A percentile compares a stretch with the other conserved stretches of the same genome.
Evolutionary conservation across 2,888 invertebrate species (phyloP).

Genomic region (Diploptera punctata): DNA sequence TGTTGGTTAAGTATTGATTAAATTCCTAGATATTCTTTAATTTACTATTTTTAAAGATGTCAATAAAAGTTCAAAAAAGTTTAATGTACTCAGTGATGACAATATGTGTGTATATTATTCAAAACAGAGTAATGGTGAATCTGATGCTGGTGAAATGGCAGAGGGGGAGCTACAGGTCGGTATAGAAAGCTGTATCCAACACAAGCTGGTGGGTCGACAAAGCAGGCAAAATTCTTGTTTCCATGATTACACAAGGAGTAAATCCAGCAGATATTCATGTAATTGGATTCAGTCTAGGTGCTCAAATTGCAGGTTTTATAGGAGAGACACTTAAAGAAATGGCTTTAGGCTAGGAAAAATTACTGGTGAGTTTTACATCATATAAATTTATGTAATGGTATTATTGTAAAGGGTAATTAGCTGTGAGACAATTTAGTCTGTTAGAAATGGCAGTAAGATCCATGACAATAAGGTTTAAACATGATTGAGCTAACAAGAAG

Average conservation of each 20-base stretch:
- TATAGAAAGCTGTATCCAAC: slow-evolving; percentile 63
- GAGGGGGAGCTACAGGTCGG: slow-evolving; percentile 61
- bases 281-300: slow-evolving; percentile 66
- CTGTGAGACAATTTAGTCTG: no score
- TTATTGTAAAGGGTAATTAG: no score
- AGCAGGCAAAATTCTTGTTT: slow-evolving; percentile 59
- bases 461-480: no score
- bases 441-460: no score
- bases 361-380: slow-evolving; percentile 60
- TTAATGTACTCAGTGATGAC: neutral
- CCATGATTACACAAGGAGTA: slow-evolving; percentile 58
- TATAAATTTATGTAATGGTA: no score
- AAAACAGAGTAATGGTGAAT: slow-evolving; percentile 61
- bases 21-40: neutral
- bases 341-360: slow-evolving; percentile 61
- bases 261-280: slow-evolving; percentile 58
- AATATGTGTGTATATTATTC: neutral
- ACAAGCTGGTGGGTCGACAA: slow-evolving; percentile 66
- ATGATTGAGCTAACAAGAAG: no score
- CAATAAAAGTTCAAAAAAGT: no score
- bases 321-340: slow-evolving; percentile 60
- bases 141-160: slow-evolving; percentile 65
- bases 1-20: neutral
- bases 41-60: neutral
- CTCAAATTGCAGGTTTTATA: slow-evolving; percentile 66